Evolutionary conservation across 2,797 vertebrate species (phyloP), one percentile per base, ranked within the genome.

Genomic region (Sternotherus odoratus): DNA sequence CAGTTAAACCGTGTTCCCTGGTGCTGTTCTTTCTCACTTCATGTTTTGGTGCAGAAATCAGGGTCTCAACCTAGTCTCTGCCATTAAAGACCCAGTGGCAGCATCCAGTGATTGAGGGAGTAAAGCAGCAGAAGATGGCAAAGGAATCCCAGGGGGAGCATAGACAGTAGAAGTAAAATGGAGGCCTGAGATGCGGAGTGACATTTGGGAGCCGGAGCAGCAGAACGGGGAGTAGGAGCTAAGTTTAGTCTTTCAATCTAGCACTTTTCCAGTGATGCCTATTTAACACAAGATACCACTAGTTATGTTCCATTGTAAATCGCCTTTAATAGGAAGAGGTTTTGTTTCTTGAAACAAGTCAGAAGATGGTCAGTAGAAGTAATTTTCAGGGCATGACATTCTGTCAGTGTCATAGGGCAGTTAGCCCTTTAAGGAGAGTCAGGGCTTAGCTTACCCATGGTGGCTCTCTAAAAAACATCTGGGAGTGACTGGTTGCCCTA

Each of bases 341-440:
- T 93, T 95, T 83, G 91, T 95, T 96, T 86, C 95, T 97, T 79
- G 56, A 91, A 94, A 93, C 83, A 83, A 84, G 84, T 85, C 69
- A 91, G 81, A 78, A 82, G 79, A 81, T 80, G 87, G 91, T 94
- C 94, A 95, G 84, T 77, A 88, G 90, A 95, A 94, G 57, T 82
- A 94, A 94, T 95, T 93, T 91, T 93, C 72, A 85, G 91, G 87
- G 93, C 72, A 60, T 60, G 30, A 60, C 57, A n/a, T 60, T 60
- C 6, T 60, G 28, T 60, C 28, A 60, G 15, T 60, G 57, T 33
- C 30, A 60, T 60, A 30, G 30, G 57, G 15, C 57, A 33, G 8
- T 33, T 60, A 30, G 30, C 57, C 7, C 15, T 60, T 36, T 21
- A 66, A 12, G 63, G n/a, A 66, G 63, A 21, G n/a, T 66, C 63